These are phyloP conservation scores for Xylota segnis DNA, from an alignment of 2,888 invertebrate genomes.

Conservation along the genomic window DNA sequence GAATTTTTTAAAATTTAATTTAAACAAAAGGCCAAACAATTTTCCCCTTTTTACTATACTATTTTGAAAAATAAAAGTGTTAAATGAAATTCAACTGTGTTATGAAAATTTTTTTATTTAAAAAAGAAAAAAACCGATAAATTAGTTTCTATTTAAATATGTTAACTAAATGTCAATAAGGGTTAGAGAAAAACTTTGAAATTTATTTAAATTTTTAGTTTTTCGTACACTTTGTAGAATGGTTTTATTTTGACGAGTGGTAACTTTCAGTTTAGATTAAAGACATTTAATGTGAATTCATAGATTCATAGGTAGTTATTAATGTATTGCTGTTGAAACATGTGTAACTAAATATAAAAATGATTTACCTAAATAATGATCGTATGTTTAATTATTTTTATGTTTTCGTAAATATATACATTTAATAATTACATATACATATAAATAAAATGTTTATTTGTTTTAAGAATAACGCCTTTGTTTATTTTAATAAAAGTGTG, in stretches of 20 bases:
- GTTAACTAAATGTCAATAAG: not conserved
- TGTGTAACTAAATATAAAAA: constrained; percentile 65
- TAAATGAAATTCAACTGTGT: constrained; percentile 64
- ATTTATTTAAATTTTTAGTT: not conserved
- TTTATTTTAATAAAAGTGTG: not conserved
- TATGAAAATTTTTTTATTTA: constrained; percentile 32
- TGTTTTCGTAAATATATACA: constrained; percentile 70
- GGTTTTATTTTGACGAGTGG: constrained; percentile 7
- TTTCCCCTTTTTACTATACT: constrained; percentile 18
- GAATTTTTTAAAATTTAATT: constrained; percentile 46
- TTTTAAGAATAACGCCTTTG: constrained; percentile 53
- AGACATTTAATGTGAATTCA: constrained; percentile 66
- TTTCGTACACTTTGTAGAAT: not conserved
- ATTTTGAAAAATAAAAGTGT: constrained; percentile 34
- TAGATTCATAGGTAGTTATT: constrained; percentile 70
- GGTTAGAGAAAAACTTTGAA: not conserved
- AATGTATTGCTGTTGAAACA: constrained; percentile 66
- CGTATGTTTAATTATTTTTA: constrained; percentile 57
- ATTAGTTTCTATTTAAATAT: constrained; percentile 6
- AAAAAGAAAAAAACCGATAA: not conserved
- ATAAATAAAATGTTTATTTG: constrained; percentile 74
- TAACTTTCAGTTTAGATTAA: constrained; percentile 33
- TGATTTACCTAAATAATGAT: constrained; percentile 53
- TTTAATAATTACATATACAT: constrained; percentile 60
- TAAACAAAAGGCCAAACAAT: constrained; percentile 56